Percentiles rank a stretch among this genome's conserved stretches.
phyloP scores from a whole-genome alignment of 2,888 invertebrate species.

The Antheraea assamensis region DNA sequence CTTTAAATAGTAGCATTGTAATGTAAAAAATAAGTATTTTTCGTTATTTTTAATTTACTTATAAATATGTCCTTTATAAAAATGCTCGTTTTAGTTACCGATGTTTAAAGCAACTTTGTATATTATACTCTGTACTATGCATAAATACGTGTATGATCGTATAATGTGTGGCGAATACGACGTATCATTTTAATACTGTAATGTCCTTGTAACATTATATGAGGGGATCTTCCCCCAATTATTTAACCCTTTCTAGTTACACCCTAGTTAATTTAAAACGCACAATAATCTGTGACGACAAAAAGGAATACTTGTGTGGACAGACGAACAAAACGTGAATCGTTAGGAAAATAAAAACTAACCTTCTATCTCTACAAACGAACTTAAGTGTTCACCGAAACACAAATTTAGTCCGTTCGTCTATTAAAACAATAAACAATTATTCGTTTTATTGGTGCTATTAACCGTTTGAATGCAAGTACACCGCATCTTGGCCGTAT shows the following conservation, averaged over 20 bases:
- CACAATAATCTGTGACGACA: slow-evolving; percentile 51
- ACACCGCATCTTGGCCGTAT: slow-evolving; percentile 62
- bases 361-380: background rate
- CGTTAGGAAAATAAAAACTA: slow-evolving; percentile 6
- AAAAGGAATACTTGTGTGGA: slow-evolving; percentile 8
- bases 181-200: slow-evolving; percentile 40
- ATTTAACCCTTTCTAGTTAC: slow-evolving; percentile 69
- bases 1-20: background rate
- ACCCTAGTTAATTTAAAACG: slow-evolving; percentile 62
- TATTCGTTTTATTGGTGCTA: slow-evolving; percentile 72
- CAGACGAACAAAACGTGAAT: background rate
- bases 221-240: slow-evolving; percentile 63
- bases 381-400: slow-evolving; percentile 13
- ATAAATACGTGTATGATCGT: background rate
- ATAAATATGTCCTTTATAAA: too few species aligned
- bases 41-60: too few species aligned
- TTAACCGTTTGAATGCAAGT: slow-evolving; percentile 58
- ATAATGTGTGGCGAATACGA: slow-evolving; percentile 1
- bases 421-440: slow-evolving; percentile 56
- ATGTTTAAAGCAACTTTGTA: background rate
- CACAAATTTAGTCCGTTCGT: slow-evolving; percentile 23
- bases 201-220: slow-evolving; percentile 52
- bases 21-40: too few species aligned
- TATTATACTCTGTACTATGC: background rate
- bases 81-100: background rate